Evolutionary conservation across 2,888 invertebrate genomes (phyloP).

Genomic region (Ochropleura leucogaster): DNA sequence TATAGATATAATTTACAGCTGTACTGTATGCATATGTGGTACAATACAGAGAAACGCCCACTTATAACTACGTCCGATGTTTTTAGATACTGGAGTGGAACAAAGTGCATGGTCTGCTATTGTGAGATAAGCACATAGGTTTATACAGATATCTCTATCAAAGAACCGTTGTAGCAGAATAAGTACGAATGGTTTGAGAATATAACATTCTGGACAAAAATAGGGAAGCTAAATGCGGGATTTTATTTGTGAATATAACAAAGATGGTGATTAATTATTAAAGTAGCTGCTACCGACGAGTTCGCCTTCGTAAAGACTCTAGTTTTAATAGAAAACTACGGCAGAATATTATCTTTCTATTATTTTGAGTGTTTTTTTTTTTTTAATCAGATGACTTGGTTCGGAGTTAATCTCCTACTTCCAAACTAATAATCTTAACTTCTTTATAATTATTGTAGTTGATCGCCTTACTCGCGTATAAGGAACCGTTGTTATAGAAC

Average conservation of each 20-base stretch:
- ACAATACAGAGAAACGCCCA: conserved; percentile 45
- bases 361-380: no score
- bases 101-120: conserved; percentile 37
- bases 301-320: neutral
- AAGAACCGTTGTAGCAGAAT: conserved; percentile 26
- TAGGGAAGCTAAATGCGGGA: conserved; percentile 39
- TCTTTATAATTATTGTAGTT: neutral
- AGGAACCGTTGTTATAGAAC: conserved; percentile 8
- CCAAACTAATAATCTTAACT: no score
- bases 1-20: conserved; percentile 5
- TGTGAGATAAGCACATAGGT: conserved; percentile 30
- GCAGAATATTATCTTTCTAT: neutral
- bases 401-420: neutral
- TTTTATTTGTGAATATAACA: conserved; percentile 18
- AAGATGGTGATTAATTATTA: neutral
- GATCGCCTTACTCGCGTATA: neutral
- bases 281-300: neutral
- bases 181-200: conserved; percentile 28
- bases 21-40: conserved; percentile 15
- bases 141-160: conserved; percentile 37
- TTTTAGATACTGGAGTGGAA: conserved; percentile 41
- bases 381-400: no score
- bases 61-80: conserved; percentile 29
- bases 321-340: neutral
- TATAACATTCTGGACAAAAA: conserved; percentile 36